Evolutionary conservation across 1,140 invertebrate genomes (phyloP), one percentile per base, ranked within the genome.

Genomic region (Drosophila willistoni): DNA sequence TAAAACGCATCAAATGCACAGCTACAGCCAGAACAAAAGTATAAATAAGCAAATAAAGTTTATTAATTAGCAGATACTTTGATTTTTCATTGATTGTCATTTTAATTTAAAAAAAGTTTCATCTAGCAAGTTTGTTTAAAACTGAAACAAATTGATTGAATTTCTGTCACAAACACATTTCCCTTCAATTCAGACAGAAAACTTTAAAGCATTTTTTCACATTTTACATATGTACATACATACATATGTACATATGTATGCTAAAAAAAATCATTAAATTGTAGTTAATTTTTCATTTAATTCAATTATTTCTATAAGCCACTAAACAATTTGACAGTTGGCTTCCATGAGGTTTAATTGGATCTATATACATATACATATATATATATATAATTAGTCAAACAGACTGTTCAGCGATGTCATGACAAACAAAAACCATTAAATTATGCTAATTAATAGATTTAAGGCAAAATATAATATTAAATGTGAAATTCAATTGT

Each of bases 21-120:
- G 41, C 13, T 41, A 59, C 57, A 64, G n/a, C 59, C 73, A 47
- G 44, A 62, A 68, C 44, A 64, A 65, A 67, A 70, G 55, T 57
- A 63, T 10, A 63, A 29, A 47, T 51, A 6, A 22, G 34, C 17
- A 60, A 59, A 56, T 57, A 75, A 84, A 82, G 66, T 85, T 85
- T 82, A 82, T 87, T 85, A 85, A 85, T 86, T 85, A 85, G 68
- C 72, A 68, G 34, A 57, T 19, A 22, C 75, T 67, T 41, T 42
- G 65, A 17, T 13, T n/a, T 29, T 14, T 33, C n/a, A 39, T 54
- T 55, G 65, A 55, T 10, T 64, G 69, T 44, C 54, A 55, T 17
- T 17, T 7, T 19, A 56, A 33, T 9, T 29, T 9, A 36, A 3
- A 12, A 12, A 6, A 39, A 62, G 22, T 14, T 39, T 12, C 25